Conservation (phyloP, 2,113 vertebrate species). For the Erpornis zantholeuca region DNA sequence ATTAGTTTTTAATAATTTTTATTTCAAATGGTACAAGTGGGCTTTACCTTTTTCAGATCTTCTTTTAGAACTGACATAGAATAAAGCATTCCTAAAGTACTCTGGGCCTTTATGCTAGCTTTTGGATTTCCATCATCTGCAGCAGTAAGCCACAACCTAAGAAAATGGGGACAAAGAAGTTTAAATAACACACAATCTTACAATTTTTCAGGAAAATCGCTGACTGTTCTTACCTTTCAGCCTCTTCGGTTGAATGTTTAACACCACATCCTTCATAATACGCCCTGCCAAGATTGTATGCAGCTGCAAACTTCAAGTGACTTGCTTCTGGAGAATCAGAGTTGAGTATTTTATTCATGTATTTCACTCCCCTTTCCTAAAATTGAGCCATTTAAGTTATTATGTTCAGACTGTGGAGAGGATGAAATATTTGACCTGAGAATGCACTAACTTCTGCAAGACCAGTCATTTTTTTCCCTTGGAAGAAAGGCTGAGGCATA, state of each 20-base stretch:
- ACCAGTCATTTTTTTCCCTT: background rate
- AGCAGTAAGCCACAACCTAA: slow-evolving; percentile 77
- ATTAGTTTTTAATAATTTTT: background rate
- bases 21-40: background rate
- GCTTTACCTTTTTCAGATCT: slow-evolving; percentile 77
- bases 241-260: slow-evolving; percentile 64
- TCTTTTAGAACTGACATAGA: slow-evolving; percentile 64
- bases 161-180: background rate
- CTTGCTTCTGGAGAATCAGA: slow-evolving; percentile 64
- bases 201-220: background rate
- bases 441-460: background rate
- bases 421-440: background rate
- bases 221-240: slow-evolving; percentile 73
- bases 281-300: slow-evolving; percentile 80
- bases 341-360: slow-evolving; percentile 75
- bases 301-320: slow-evolving; percentile 76
- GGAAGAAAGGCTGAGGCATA: background rate
- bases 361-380: slow-evolving; percentile 77
- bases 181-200: background rate
- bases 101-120: slow-evolving; percentile 80
- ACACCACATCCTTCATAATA: slow-evolving; percentile 79
- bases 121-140: slow-evolving; percentile 80
- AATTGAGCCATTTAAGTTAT: background rate
- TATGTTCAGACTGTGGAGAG: background rate
- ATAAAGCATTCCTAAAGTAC: slow-evolving; percentile 78